A percentile compares a stretch with the other conserved stretches of the same genome.
These are phyloP conservation scores for Drosophila nikananu DNA, from an alignment of 1,140 invertebrate genomes.

Conservation along the genomic window DNA sequence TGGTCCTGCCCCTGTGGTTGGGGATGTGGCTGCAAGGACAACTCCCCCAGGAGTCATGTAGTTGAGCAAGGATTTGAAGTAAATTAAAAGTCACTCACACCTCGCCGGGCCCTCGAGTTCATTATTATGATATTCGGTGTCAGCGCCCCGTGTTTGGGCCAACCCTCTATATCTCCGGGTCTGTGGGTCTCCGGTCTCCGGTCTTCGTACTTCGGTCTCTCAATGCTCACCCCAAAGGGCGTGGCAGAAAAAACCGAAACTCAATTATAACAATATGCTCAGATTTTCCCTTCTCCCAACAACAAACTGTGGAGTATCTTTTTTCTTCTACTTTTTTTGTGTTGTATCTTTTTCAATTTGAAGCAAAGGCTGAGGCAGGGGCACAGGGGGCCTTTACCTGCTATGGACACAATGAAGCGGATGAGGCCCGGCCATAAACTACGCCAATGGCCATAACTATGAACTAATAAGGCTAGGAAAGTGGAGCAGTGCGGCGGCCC, in stretches of 20 bases:
- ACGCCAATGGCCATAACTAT: conserved; percentile 74
- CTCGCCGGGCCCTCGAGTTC: conserved; percentile 54
- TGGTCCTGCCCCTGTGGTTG: not conserved
- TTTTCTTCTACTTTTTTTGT: conserved; percentile 25
- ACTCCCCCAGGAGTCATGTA: conserved; percentile 77
- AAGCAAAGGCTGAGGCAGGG: not conserved
- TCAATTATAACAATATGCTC: conserved; percentile 85
- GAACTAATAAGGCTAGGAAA: conserved; percentile 68
- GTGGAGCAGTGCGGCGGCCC: not conserved
- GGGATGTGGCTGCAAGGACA: conserved; percentile 35
- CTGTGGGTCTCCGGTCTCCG: not conserved
- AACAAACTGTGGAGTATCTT: conserved; percentile 4
- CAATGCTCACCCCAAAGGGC: conserved; percentile 35
- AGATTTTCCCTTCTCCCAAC: conserved; percentile 59
- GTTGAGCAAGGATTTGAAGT: conserved; percentile 84
- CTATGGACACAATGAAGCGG: conserved; percentile 62
- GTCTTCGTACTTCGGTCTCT: not conserved
- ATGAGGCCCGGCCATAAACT: conserved; percentile 64
- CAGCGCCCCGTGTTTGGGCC: conserved; percentile 64
- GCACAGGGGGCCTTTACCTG: not conserved
- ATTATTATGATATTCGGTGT: conserved; percentile 85
- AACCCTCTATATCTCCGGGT: conserved; percentile 29
- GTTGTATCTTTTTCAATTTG: conserved; percentile 63
- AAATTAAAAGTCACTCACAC: conserved; percentile 85
- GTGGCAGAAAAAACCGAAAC: conserved; percentile 69